phyloP scores from a whole-genome alignment of 2,113 vertebrate genomes.

The Platichthys flesus region DNA sequence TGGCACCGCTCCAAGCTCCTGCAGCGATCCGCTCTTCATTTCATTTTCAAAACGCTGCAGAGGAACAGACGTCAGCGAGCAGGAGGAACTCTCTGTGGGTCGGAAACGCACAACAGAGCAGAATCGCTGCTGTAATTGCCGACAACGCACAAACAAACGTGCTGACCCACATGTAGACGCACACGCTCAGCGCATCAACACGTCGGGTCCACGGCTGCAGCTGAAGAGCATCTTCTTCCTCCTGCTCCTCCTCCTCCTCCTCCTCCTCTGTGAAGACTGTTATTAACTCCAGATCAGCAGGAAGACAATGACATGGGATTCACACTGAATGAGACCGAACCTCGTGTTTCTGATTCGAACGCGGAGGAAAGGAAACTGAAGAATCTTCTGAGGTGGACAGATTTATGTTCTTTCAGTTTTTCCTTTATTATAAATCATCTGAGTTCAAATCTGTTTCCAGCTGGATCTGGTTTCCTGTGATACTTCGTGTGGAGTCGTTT shows the following conservation, averaged over 20 bases:
- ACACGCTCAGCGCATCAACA: constrained; percentile 36
- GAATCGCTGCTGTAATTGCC: constrained; percentile 32
- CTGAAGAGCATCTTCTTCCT: constrained; percentile 14
- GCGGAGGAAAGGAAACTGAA: too few relatives aligned
- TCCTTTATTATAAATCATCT: too few relatives aligned
- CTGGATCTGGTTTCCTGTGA: not conserved
- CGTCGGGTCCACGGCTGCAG: constrained; percentile 51
- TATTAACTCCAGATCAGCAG: constrained; percentile 50
- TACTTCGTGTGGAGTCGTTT: too few relatives aligned
- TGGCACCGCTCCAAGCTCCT: constrained; percentile 28
- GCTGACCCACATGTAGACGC: constrained; percentile 66
- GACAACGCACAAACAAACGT: constrained; percentile 34
- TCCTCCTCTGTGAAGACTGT: constrained; percentile 33
- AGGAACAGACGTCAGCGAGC: not conserved
- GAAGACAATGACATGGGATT: constrained; percentile 22
- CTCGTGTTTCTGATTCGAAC: too few relatives aligned
- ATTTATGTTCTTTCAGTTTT: not conserved
- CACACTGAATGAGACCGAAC: constrained; percentile 22
- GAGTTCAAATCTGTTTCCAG: not conserved
- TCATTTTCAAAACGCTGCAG: constrained; percentile 2
- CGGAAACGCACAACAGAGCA: constrained; percentile 13
- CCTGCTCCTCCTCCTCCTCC: constrained; percentile 12
- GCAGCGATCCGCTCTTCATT: constrained; percentile 26
- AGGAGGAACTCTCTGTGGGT: not conserved
- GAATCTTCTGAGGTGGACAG: too few relatives aligned